These are phyloP conservation scores for Lepidonotus clava DNA, from an alignment of 2,888 invertebrate genomes.

Conservation along the genomic window DNA sequence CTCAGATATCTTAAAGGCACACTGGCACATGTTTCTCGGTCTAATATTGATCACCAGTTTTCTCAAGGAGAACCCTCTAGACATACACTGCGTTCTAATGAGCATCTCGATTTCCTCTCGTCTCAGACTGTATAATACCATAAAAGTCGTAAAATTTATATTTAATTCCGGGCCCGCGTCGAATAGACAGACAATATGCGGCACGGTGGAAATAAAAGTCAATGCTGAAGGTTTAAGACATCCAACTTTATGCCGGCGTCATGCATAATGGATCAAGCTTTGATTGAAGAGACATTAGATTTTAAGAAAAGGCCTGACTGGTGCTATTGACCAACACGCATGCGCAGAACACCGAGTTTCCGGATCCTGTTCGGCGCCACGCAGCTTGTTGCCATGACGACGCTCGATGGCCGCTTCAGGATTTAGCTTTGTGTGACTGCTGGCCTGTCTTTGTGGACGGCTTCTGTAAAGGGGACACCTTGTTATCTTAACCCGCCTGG, in stretches of 20 bases:
- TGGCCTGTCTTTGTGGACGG: background rate
- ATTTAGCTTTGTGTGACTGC: background rate
- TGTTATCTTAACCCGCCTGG: slow-evolving; percentile 6
- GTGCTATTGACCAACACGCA: background rate
- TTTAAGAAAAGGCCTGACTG: background rate
- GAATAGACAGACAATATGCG: too few relatives aligned
- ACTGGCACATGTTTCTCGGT: background rate
- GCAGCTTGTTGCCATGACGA: background rate
- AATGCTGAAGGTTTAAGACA: background rate
- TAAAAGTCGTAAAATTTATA: too few relatives aligned
- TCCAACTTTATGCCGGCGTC: background rate
- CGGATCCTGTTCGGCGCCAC: background rate
- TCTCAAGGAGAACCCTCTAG: too few relatives aligned
- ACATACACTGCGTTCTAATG: too few relatives aligned
- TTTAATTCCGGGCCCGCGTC: too few relatives aligned
- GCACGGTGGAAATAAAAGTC: background rate
- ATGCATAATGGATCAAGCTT: slow-evolving; percentile 1
- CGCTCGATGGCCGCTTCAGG: background rate
- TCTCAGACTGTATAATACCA: too few relatives aligned
- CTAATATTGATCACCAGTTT: background rate
- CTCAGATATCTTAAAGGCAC: too few relatives aligned
- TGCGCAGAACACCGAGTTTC: too few relatives aligned
- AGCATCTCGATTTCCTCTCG: too few relatives aligned
- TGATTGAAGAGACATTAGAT: slow-evolving; percentile 13
- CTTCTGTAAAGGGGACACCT: background rate